A percentile compares a stretch with the other conserved stretches of the same genome.
Conservation (phyloP, 2,888 invertebrate species). For the Theodoxus fluviatilis region DNA sequence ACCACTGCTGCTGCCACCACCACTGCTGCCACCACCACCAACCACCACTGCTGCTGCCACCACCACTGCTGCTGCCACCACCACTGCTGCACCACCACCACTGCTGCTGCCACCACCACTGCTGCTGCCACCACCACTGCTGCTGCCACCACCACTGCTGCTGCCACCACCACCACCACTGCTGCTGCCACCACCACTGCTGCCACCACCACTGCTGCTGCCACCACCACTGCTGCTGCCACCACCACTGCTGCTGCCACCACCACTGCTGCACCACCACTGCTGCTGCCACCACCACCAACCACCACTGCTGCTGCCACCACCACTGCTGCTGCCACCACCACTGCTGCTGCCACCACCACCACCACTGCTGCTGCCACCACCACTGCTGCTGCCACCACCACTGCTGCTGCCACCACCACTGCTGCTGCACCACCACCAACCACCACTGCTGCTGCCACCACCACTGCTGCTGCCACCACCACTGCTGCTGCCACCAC, state of each 20-base stretch:
- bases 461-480: not conserved
- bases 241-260: constrained; percentile 28
- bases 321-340: not conserved
- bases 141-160: not conserved
- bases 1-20: not conserved
- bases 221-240: constrained; percentile 8
- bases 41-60: not conserved
- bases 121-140: not conserved
- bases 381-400: not conserved
- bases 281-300: not conserved
- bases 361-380: not conserved
- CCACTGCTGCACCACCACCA: not conserved
- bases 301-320: constrained; percentile 10
- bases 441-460: not conserved
- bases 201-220: too few relatives aligned
- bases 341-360: not conserved
- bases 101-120: not conserved
- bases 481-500: not conserved
- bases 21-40: not conserved
- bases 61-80: not conserved
- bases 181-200: not conserved
- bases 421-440: not conserved
- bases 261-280: constrained; percentile 19
- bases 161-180: not conserved
- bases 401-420: constrained; percentile 11